Evolutionary conservation across 1,140 invertebrate species (phyloP).

Genomic region (Procambarus virginalis): DNA sequence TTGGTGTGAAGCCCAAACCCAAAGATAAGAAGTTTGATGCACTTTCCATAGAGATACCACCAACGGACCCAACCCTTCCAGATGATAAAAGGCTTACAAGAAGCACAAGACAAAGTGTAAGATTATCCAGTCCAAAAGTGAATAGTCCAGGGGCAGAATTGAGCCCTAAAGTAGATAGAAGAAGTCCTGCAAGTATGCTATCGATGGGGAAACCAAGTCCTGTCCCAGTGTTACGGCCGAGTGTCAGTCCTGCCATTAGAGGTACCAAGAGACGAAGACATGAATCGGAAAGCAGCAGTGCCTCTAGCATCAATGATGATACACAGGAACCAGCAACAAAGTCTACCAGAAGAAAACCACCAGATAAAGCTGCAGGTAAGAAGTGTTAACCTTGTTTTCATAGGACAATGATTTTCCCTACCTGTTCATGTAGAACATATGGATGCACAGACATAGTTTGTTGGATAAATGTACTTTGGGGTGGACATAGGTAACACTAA

Average conservation of each 20-base stretch:
- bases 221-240: slow-evolving; percentile 59
- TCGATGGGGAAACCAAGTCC: slow-evolving; percentile 67
- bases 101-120: slow-evolving; percentile 66
- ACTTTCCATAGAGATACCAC: slow-evolving; percentile 69
- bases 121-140: slow-evolving; percentile 69
- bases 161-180: slow-evolving; percentile 63
- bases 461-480: too few species aligned
- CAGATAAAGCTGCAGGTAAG: slow-evolving; percentile 52
- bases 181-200: slow-evolving; percentile 67
- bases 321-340: slow-evolving; percentile 47
- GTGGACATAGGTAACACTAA: too few species aligned
- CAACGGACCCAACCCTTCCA: slow-evolving; percentile 47
- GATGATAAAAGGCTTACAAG: slow-evolving; percentile 69
- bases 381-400: not conserved
- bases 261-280: slow-evolving; percentile 65
- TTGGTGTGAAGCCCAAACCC: slow-evolving; percentile 41
- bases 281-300: slow-evolving; percentile 61
- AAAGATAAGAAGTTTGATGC: slow-evolving; percentile 69
- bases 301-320: slow-evolving; percentile 59
- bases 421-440: too few species aligned
- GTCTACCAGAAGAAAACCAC: slow-evolving; percentile 51
- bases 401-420: too few species aligned
- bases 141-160: slow-evolving; percentile 67
- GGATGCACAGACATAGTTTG: too few species aligned
- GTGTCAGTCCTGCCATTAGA: slow-evolving; percentile 64